Evolutionary conservation across 1,140 invertebrate species (phyloP), one percentile per base, ranked within the genome.

Genomic region (Charaxes varanes): DNA sequence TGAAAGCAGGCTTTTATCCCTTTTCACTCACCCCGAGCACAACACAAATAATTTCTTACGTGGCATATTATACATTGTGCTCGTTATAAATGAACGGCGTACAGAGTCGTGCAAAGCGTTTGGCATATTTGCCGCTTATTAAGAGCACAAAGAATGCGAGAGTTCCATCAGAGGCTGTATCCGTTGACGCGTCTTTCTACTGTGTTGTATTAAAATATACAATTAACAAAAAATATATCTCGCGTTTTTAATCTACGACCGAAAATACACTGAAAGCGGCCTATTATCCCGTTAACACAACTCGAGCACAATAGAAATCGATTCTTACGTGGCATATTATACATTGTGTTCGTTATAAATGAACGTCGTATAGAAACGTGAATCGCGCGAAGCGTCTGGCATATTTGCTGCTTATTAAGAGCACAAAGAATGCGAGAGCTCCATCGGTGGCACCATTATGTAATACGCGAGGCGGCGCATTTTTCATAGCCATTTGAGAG

Each of bases 361-460:
- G 21, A 26, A 26, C 2, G 6, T 8, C 4, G 13, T 5, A 26
- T 5, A 12, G 23, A 4, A 11, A 12, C 17, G 8, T n/a, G 14
- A 23, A 15, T 26, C 14, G 12, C 16, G 14, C 22, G 17, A 15
- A 34, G 33, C 36, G 40, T 38, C 43, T 46, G 43, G 43, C 43
- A 33, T 28, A 40, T 46, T 34, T 33, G 21, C 22, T 31, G 31
- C 36, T 41, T 35, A 47, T 47, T 35, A 41, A 36, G 30, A 6
- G 21, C 31, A 41, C 44, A 47, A 47, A 47, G 44, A 47, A 46
- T 46, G 30, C 35, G 43, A 46, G 33, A 40, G 40, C 43, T 46
- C 43, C 34, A 46, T 46, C 33, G 24, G 15, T 34, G 7, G 36
- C 19, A 17, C 36, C 44, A 41, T 47, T 47, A 47, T 23, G 31